Conservation (phyloP, 1,140 invertebrate species). For the Ephestia elutella region DNA sequence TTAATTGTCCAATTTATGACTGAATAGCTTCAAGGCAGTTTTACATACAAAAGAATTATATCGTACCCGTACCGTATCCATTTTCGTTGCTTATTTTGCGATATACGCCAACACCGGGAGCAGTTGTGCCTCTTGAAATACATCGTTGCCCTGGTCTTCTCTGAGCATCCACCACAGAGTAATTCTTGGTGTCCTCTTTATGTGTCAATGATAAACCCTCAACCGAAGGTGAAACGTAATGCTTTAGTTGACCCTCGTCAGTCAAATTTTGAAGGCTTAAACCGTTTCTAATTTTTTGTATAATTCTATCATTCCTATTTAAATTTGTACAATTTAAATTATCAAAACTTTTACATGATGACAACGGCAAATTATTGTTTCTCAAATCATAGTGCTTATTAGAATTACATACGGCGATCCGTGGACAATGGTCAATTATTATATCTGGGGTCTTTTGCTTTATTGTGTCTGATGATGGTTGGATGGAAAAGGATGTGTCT, state of each 20-base stretch:
- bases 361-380: conserved; percentile 55
- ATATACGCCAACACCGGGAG: conserved; percentile 56
- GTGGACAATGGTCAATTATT: conserved; percentile 43
- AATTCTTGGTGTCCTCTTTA: conserved; percentile 51
- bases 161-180: conserved; percentile 53
- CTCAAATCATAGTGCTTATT: conserved; percentile 57
- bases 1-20: neutral
- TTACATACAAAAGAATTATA: too few relatives aligned
- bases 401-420: conserved; percentile 50
- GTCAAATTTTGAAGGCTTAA: conserved; percentile 59
- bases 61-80: conserved; percentile 18
- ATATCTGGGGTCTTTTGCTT: conserved; percentile 42
- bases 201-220: conserved; percentile 28
- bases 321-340: conserved; percentile 48
- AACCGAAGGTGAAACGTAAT: conserved; percentile 49
- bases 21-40: too few relatives aligned
- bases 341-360: conserved; percentile 64
- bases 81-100: conserved; percentile 49
- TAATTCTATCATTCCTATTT: conserved; percentile 27
- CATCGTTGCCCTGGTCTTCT: conserved; percentile 41
- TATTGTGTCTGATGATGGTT: conserved; percentile 4
- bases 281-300: conserved; percentile 50
- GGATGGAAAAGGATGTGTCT: conserved; percentile 13
- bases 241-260: conserved; percentile 51
- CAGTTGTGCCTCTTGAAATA: conserved; percentile 36